A percentile compares a stretch with the other conserved stretches of the same genome.
Evolutionary conservation across 2,113 vertebrate species (phyloP).

Genomic region (Thamnophis sirtalis): DNA sequence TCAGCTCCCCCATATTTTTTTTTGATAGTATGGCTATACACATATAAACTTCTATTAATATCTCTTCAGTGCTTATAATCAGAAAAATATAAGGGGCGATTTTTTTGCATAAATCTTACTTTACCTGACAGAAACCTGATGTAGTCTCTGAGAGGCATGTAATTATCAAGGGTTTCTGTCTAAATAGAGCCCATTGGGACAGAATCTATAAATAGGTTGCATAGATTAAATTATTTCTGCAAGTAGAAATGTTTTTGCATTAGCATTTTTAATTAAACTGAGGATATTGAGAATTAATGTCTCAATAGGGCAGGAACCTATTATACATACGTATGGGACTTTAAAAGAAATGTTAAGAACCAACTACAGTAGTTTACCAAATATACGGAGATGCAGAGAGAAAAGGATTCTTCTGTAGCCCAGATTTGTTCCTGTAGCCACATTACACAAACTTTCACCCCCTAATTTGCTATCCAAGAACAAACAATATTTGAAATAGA

Average conservation of each 20-base stretch:
- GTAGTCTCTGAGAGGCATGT: neutral
- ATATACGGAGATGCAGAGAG: neutral
- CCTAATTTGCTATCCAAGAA: neutral
- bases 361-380: neutral
- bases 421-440: neutral
- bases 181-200: neutral
- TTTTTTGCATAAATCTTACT: neutral
- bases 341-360: neutral
- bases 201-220: neutral
- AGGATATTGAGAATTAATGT: neutral
- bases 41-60: neutral
- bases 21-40: neutral
- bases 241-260: neutral
- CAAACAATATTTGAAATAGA: neutral
- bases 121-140: neutral
- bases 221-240: neutral
- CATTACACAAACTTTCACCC: neutral
- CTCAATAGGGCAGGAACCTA: neutral
- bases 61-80: neutral
- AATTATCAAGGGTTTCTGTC: neutral
- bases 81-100: conserved; percentile 2
- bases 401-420: neutral
- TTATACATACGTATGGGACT: neutral
- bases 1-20: neutral
- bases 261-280: neutral